phyloP scores from a whole-genome alignment of 2,113 vertebrate species.

The Centropus bengalensis region DNA sequence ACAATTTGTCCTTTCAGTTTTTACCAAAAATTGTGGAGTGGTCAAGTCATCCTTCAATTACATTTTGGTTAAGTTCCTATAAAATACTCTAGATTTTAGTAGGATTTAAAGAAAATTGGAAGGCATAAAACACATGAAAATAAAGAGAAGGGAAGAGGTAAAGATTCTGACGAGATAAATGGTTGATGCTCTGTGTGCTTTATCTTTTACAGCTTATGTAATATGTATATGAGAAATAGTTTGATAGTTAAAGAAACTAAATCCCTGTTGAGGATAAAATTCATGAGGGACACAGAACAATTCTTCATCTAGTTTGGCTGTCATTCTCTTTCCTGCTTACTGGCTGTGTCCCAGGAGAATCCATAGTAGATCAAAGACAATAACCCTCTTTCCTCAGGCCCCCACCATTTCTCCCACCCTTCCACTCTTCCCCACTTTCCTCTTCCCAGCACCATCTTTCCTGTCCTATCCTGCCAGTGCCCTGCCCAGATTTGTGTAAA shows the following conservation, averaged over 20 bases:
- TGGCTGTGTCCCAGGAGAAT: constrained; percentile 32
- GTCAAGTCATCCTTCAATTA: not conserved
- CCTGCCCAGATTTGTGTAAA: not conserved
- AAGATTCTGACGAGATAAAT: constrained; percentile 39
- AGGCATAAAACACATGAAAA: not conserved
- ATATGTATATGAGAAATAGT: constrained; percentile 58
- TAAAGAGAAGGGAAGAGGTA: not conserved
- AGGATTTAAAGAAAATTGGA: not conserved
- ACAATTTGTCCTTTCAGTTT: not conserved
- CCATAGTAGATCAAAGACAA: constrained; percentile 42
- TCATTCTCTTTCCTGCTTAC: constrained; percentile 56
- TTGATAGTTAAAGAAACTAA: constrained; percentile 65
- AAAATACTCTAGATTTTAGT: not conserved
- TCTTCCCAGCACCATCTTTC: not conserved
- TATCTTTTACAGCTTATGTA: constrained; percentile 62
- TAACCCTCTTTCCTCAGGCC: not conserved
- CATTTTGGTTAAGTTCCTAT: not conserved
- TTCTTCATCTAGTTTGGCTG: constrained; percentile 55
- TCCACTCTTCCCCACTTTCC: not conserved
- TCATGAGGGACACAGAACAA: constrained; percentile 43
- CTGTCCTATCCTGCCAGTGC: not conserved
- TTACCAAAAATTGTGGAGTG: not conserved
- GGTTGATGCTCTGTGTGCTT: constrained; percentile 47
- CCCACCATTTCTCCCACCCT: not conserved
- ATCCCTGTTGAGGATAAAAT: constrained; percentile 58